phyloP scores from a whole-genome alignment of 2,797 vertebrate genomes.

The Leptatherina wallacei region DNA sequence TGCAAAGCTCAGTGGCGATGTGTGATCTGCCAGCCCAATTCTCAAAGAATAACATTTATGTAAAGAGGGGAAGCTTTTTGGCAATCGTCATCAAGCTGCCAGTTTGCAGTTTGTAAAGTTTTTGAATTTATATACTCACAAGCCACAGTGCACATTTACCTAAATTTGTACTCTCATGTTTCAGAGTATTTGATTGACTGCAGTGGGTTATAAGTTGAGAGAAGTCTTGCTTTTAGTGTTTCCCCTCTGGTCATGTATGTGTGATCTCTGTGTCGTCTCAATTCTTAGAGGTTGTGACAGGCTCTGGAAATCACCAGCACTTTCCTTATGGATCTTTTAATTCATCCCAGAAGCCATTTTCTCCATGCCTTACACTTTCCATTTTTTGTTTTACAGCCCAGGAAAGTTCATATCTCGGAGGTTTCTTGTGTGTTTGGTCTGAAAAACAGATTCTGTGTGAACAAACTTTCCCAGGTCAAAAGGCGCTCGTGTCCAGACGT shows the following conservation, averaged over 20 bases:
- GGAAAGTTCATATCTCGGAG: constrained; percentile 12
- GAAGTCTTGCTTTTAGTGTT: constrained; percentile 48
- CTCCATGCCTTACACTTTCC: constrained; percentile 28
- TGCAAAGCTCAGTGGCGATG: constrained; percentile 7
- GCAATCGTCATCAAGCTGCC: constrained; percentile 23
- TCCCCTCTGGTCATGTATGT: constrained; percentile 48
- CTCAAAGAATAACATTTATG: constrained; percentile 39
- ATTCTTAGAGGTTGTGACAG: constrained; percentile 66
- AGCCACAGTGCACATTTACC: background rate
- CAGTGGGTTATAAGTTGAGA: constrained; percentile 46
- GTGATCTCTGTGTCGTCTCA: constrained; percentile 66
- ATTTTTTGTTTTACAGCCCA: constrained; percentile 7
- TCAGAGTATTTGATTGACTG: constrained; percentile 48
- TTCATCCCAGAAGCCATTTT: constrained; percentile 57
- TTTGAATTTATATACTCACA: constrained; percentile 22
- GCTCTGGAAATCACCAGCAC: constrained; percentile 62
- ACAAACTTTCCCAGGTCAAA: background rate
- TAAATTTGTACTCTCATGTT: constrained; percentile 32
- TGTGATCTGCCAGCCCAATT: constrained; percentile 15
- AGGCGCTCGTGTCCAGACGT: background rate
- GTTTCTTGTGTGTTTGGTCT: background rate
- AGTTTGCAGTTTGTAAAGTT: constrained; percentile 9
- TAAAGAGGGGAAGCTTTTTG: constrained; percentile 25
- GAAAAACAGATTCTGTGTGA: background rate
- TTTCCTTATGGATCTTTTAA: constrained; percentile 62